These are phyloP conservation scores for Merops nubicus DNA, from an alignment of 2,113 vertebrate species.

Conservation along the genomic window DNA sequence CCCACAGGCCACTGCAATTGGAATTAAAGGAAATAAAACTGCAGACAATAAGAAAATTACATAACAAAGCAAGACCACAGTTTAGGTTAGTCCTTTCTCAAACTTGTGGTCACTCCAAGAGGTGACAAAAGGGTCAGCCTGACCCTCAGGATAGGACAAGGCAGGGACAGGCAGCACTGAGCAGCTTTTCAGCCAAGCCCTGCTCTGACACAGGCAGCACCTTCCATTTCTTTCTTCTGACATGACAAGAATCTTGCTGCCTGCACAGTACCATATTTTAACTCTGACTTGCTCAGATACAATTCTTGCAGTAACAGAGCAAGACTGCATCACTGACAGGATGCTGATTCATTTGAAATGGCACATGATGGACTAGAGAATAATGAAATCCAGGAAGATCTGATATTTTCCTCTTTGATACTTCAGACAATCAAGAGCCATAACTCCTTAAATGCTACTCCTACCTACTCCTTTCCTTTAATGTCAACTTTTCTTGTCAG, in stretches of 20 bases:
- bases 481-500: not conserved
- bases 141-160: not conserved
- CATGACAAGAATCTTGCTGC: not conserved
- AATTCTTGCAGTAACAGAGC: not conserved
- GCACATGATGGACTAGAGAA: not conserved
- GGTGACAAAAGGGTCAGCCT: not conserved
- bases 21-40: not conserved
- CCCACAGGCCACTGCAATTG: not conserved
- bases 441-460: not conserved
- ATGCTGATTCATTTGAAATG: constrained; percentile 3
- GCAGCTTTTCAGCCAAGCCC: not conserved
- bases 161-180: not conserved
- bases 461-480: not conserved
- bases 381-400: not conserved
- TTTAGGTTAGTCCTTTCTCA: not conserved
- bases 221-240: not conserved
- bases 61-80: not conserved
- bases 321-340: not conserved
- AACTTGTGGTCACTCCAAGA: not conserved
- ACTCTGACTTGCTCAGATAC: not conserved
- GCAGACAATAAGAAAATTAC: not conserved
- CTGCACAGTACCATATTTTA: not conserved
- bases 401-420: not conserved
- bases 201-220: not conserved
- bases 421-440: not conserved